Conservation (phyloP, 2,888 invertebrate species). For the Digitonthophagus gazella region DNA sequence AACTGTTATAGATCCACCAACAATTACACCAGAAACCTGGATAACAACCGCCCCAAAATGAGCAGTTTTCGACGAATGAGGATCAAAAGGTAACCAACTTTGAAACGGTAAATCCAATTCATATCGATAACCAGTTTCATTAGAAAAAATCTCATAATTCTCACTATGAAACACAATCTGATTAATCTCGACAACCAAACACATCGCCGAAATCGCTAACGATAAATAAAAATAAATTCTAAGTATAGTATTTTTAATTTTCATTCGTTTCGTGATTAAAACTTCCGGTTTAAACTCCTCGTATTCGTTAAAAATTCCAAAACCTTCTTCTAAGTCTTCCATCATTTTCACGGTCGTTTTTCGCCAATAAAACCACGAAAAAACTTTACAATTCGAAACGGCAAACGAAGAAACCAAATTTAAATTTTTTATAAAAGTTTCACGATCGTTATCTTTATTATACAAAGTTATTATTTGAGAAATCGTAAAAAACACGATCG, state of each 20-base stretch:
- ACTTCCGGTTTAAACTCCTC: neutral
- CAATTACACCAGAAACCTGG: neutral
- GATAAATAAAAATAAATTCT: neutral
- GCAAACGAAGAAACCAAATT: neutral
- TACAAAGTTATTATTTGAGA: too few relatives aligned
- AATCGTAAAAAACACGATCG: too few relatives aligned
- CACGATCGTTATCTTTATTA: neutral
- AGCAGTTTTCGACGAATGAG: neutral
- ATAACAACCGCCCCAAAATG: neutral
- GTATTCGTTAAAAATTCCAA: neutral
- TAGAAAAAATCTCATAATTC: neutral
- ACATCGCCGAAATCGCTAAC: neutral
- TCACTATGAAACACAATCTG: neutral
- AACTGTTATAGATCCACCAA: neutral
- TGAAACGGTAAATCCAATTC: neutral
- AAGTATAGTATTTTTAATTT: neutral
- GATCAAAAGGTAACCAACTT: neutral
- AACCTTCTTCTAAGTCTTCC: neutral
- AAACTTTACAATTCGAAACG: neutral
- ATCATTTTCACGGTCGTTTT: neutral
- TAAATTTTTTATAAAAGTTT: neutral
- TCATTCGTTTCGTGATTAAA: neutral
- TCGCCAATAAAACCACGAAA: neutral
- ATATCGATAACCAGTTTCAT: neutral
- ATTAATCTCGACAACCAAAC: neutral